phyloP scores from a whole-genome alignment of 2,888 invertebrate genomes.

The Orthosia cruda region DNA sequence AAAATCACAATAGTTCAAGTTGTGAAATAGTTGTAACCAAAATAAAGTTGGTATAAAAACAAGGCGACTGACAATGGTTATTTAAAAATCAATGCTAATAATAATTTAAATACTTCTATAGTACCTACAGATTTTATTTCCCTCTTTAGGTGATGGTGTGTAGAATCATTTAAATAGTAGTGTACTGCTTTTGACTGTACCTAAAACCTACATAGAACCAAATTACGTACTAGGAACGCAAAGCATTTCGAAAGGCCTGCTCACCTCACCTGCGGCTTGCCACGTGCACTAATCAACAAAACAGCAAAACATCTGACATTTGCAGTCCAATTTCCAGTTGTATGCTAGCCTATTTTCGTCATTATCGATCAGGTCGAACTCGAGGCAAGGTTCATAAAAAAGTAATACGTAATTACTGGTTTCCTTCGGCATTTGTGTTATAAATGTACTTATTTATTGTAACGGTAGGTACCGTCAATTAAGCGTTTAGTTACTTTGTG shows the following conservation, averaged over 20 bases:
- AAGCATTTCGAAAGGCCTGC: constrained; percentile 20
- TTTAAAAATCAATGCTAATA: too few species aligned
- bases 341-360: constrained; percentile 65
- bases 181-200: too few species aligned
- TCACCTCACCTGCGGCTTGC: neutral
- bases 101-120: too few species aligned
- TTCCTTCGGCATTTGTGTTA: constrained; percentile 56
- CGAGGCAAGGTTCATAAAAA: constrained; percentile 65
- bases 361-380: constrained; percentile 65
- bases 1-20: too few species aligned
- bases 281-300: constrained; percentile 43
- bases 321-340: constrained; percentile 55
- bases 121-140: too few species aligned
- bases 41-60: too few species aligned
- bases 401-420: constrained; percentile 67
- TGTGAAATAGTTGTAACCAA: too few species aligned
- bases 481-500: constrained; percentile 27
- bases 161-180: too few species aligned
- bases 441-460: constrained; percentile 46
- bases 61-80: too few species aligned
- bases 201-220: constrained; percentile 15
- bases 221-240: constrained; percentile 26
- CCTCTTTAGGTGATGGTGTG: too few species aligned
- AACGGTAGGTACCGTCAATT: constrained; percentile 46
- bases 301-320: constrained; percentile 52